Base-by-base conservation (phyloP, 2,797 vertebrate species). In the Discoglossus pictus region DNA sequence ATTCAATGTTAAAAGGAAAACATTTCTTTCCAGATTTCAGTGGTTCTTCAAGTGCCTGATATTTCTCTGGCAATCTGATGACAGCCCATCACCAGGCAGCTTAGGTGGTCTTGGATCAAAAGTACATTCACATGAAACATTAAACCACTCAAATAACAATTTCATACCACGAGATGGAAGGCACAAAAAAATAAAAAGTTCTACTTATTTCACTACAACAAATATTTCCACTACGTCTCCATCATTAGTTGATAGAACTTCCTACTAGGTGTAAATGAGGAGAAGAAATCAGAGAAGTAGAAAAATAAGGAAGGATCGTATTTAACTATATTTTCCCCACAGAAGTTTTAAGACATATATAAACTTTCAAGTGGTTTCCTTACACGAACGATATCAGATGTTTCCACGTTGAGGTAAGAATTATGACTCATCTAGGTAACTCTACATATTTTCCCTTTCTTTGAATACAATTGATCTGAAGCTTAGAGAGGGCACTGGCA, bases 321-420 rank as follows among this genome's bases (percentile, higher is more conserved):
- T 31, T 4, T 21, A 47, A 47, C 20, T 74, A 1, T 54, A 68
- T 78, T 79, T 83, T 73, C 72, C 72, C 83, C 74, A 61, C 43
- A 13, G 66, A 74, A 63, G 70, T 82, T 75, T 75, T 72, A 65
- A 83, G 76, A 75, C 55, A 74, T 63, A 74, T 66, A 61, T 67
- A 68, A n/a, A 82, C 63, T 79, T 71, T 75, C 65, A 48, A 58
- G 0, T 1, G 65, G 74, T 24, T 51, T 73, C 74, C 69, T 73
- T 67, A 55, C 47, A 39, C 51, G 64, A 51, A 68, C 6, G 21
- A 15, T 24, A 50, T 58, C 36, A 61, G 31, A 66, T 71, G 18
- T 65, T 71, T 43, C 58, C 53, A 65, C 10, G 31, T 17, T 66
- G 48, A 43, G 59, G 50, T 15, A 53, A 48, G 40, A 25, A 3